Base-by-base conservation (phyloP, 2,888 invertebrate species). In the Gandaritis pyraliata region DNA sequence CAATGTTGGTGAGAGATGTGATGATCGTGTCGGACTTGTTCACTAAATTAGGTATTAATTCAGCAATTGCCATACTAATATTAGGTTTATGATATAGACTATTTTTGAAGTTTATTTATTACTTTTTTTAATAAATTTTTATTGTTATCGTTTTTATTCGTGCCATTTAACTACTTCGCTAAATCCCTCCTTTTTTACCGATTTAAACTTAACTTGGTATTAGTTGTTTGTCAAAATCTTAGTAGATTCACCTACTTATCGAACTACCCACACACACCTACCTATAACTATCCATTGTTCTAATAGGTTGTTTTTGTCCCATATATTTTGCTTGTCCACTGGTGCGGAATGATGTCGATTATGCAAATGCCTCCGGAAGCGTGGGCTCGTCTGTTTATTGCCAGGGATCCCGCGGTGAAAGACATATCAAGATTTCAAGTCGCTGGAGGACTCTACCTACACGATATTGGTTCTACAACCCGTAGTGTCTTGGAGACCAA, bases 61-160 rank as follows among this genome's bases (percentile, higher is more conserved):
- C 75, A 78, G 78, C 74, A 80, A 58, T 81, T 89, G 90, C 90
- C 90, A 91, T 91, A 90, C 83, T 88, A 83, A 81, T 82, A 85
- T 84, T 85, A 86, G 85, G 82, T 81, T 80, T 80, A 79, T 82
- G 82, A 82, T 51, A 61, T 82, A 80, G 79, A 84, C 61, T 72
- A 76, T 81, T 83, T 81, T 84, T 82, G 83, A 85, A 83, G 85
- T 85, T 81, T 81, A 80, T 79, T 80, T 82, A 80, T 81, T 80
- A 65, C 75, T 64, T 82, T 81, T 23, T 78, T 75, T 85, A 90
- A 90, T 90, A 90, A 90, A 90, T 78, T 83, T 79, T 82, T 79
- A 77, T 82, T 87, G 89, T 90, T 91, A 82, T 83, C 77, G 88
- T 90, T 90, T 16, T 66, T 67, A 57, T 73, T 66, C 49, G 62